These are phyloP conservation scores for Lineus longissimus DNA, from an alignment of 1,140 invertebrate genomes.

Conservation along the genomic window DNA sequence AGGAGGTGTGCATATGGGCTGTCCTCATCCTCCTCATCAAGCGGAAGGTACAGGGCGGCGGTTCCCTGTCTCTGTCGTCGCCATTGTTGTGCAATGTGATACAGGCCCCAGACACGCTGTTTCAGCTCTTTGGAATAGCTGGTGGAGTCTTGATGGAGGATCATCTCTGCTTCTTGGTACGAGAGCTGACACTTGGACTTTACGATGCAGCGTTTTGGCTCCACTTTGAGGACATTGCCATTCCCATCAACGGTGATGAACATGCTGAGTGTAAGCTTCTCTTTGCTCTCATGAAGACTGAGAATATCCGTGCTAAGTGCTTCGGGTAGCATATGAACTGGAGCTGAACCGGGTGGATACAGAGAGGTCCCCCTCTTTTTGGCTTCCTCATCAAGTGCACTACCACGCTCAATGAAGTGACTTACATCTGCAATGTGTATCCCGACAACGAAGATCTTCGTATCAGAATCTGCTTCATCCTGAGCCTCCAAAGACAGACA, in stretches of 20 bases:
- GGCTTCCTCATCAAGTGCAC: conserved; percentile 41
- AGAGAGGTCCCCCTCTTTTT: conserved; percentile 31
- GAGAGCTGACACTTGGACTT: conserved; percentile 22
- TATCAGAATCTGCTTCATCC: conserved; percentile 25
- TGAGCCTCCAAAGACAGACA: conserved; percentile 70
- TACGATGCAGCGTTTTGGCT: conserved; percentile 29
- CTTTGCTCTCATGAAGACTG: conserved; percentile 44
- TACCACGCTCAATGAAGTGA: conserved; percentile 37
- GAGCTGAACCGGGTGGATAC: conserved; percentile 28
- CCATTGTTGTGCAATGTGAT: conserved; percentile 17
- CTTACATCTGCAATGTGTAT: conserved; percentile 50
- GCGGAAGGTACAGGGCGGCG: conserved; percentile 21
- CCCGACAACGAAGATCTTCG: conserved; percentile 35
- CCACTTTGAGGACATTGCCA: conserved; percentile 14
- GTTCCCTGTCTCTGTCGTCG: conserved; percentile 5
- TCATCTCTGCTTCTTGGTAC: conserved; percentile 18
- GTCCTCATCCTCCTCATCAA: conserved; percentile 18
- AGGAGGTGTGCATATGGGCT: conserved; percentile 33
- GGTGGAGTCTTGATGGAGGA: conserved; percentile 10
- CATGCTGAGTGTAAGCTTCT: conserved; percentile 40
- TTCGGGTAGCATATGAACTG: conserved; percentile 50
- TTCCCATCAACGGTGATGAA: conserved; percentile 32
- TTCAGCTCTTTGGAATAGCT: conserved; percentile 10
- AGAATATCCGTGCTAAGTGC: conserved; percentile 49
- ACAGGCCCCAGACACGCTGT: conserved; percentile 9